Conservation (phyloP, 92 coral and sea anemone species). For the Epizoanthus stellaris region DNA sequence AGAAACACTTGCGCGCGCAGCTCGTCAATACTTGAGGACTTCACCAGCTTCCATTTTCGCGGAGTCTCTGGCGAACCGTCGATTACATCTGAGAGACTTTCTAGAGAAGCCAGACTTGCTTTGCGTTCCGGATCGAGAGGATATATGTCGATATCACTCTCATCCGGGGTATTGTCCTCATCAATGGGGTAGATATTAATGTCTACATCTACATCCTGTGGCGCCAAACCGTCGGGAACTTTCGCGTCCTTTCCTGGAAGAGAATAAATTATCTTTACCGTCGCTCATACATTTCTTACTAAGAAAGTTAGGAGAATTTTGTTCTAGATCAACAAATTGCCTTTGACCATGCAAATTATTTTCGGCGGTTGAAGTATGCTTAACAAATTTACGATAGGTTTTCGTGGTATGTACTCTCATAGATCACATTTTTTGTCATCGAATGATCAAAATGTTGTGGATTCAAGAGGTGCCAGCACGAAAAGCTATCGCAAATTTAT, state of each 20-base stretch:
- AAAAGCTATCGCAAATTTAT: too few relatives aligned
- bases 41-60: conserved; percentile 31
- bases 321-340: too few relatives aligned
- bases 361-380: too few relatives aligned
- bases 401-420: too few relatives aligned
- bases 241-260: conserved; percentile 12
- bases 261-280: neutral
- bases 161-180: conserved; percentile 20
- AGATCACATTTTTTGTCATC: too few relatives aligned
- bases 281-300: too few relatives aligned
- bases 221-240: neutral
- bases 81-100: conserved; percentile 29
- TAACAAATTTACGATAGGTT: too few relatives aligned
- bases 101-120: conserved; percentile 39
- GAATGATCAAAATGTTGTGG: too few relatives aligned
- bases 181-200: conserved; percentile 67
- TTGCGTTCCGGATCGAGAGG: conserved; percentile 71
- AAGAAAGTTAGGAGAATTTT: too few relatives aligned
- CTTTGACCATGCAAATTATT: too few relatives aligned
- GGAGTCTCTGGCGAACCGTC: conserved; percentile 14
- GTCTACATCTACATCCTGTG: conserved; percentile 42
- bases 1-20: conserved; percentile 64
- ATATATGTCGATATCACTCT: conserved; percentile 56
- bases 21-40: conserved; percentile 59
- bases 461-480: too few relatives aligned